Evolutionary conservation across 2,797 vertebrate genomes (phyloP).

Genomic region (Galagoides demidoff): DNA sequence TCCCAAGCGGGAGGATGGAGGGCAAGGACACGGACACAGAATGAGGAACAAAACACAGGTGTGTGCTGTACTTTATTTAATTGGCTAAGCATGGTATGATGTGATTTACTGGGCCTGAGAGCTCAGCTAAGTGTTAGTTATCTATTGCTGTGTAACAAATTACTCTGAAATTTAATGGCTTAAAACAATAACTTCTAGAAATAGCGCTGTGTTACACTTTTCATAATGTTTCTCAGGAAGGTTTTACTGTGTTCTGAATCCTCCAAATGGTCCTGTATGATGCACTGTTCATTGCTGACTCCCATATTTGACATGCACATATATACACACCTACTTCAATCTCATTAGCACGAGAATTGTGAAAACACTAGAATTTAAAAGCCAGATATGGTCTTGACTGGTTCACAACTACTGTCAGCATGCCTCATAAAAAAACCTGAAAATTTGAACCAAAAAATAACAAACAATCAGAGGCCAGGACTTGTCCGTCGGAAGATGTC

Average conservation of each 20-base stretch:
- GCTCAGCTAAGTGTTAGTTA: background rate
- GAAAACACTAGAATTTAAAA: background rate
- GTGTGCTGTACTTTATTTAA: background rate
- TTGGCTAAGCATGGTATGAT: background rate
- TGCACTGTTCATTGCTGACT: background rate
- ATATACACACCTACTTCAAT: background rate
- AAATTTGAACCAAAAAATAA: background rate
- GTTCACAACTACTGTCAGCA: background rate
- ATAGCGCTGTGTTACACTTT: background rate
- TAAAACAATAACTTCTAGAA: conserved; percentile 16
- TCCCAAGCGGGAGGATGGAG: background rate
- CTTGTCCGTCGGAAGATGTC: background rate
- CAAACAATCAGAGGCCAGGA: background rate
- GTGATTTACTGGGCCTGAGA: background rate
- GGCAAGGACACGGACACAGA: background rate
- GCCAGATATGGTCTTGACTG: background rate
- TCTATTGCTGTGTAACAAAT: background rate
- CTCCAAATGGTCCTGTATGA: background rate
- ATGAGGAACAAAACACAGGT: background rate
- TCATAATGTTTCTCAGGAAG: background rate
- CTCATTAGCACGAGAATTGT: background rate
- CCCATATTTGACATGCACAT: background rate
- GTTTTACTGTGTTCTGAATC: background rate
- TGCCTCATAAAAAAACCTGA: background rate
- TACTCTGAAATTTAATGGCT: background rate